Base-by-base conservation (phyloP, 2,888 invertebrate genomes). In the Macrosoma leucophasiata region DNA sequence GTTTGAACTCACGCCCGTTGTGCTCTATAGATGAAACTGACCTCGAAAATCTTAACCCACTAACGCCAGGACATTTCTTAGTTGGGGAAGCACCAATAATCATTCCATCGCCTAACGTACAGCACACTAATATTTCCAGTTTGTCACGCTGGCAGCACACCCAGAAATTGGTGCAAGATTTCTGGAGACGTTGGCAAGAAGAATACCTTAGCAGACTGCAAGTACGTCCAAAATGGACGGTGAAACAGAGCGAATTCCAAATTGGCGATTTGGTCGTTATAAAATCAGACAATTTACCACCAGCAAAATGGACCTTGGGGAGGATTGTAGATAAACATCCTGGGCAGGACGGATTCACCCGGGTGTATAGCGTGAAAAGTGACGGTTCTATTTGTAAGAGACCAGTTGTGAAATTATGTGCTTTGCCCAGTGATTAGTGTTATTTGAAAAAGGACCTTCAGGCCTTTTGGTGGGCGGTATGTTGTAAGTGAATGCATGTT, bases 131-230 rank as follows among this genome's bases (percentile, higher is more conserved):
- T 8, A 26, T 39, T n/a, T 29, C 20, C 11, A 9, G 5, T 2
- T 15, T 43, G 6, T 33, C 41, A 10, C 29, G 45, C 22, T 50
- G 45, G 47, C 43, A 41, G 23, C 24, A 34, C n/a, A 38, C 27
- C 1, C 50, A 52, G 33, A 39, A 33, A 32, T 7, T 45, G 10
- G 10, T 41, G 1, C 30, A 39, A 20, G 36, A 41, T 13, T 50
- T 35, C 45, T 50, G 50, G 48, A 34, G 32, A 13, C 34, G 38
- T 10, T 46, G 47, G 47, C 43, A 43, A 20, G 19, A 26, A 4
- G 46, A 48, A 35, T 50, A 49, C 17, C 23, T 48, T 12, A 29
- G 36, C 7, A 19, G 36, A 12, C 39, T 45, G 1, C 40, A 49
- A 20, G 30, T 37, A 17, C 19, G 43, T 24, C 25, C 33, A 5